Percentiles rank a stretch among this genome's conserved stretches.
Conservation (phyloP, 2,888 invertebrate species). For the Lepeophtheirus nordmannii region DNA sequence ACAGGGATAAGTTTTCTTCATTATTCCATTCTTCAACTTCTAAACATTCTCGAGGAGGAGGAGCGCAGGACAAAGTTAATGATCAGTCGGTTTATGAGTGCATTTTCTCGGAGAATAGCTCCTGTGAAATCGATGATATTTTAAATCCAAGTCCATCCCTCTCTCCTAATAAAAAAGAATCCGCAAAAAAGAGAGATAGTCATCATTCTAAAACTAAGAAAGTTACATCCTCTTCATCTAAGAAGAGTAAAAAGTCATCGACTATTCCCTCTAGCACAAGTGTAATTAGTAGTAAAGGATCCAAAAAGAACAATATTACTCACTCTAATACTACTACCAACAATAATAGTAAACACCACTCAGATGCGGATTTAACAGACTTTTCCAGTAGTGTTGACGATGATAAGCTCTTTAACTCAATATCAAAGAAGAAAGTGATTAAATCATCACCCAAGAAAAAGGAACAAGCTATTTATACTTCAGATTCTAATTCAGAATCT, state of each 20-base stretch:
- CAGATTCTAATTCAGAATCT: slow-evolving; percentile 14
- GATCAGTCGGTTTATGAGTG: slow-evolving; percentile 4
- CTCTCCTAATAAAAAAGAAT: neutral
- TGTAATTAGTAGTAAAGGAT: too few species aligned
- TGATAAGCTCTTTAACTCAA: slow-evolving; percentile 43
- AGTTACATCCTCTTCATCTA: neutral
- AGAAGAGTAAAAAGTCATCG: neutral
- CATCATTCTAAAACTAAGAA: neutral
- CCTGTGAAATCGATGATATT: slow-evolving; percentile 16
- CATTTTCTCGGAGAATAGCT: slow-evolving; percentile 22
- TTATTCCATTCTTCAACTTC: neutral
- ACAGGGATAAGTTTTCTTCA: slow-evolving; percentile 6
- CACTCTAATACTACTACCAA: neutral
- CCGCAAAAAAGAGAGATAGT: neutral
- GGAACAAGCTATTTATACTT: neutral
- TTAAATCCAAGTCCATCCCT: neutral
- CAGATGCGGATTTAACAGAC: slow-evolving; percentile 29
- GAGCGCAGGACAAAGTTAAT: neutral
- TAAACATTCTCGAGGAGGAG: neutral
- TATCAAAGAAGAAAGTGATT: slow-evolving; percentile 23
- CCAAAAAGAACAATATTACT: too few species aligned
- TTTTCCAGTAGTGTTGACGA: slow-evolving; percentile 45
- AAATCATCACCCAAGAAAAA: slow-evolving; percentile 30
- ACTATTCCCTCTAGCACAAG: too few species aligned
- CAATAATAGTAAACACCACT: neutral